Percentiles rank a stretch among this genome's conserved stretches.
Conservation (phyloP, 2,797 vertebrate species). For the Rhinogobio ventralis region DNA sequence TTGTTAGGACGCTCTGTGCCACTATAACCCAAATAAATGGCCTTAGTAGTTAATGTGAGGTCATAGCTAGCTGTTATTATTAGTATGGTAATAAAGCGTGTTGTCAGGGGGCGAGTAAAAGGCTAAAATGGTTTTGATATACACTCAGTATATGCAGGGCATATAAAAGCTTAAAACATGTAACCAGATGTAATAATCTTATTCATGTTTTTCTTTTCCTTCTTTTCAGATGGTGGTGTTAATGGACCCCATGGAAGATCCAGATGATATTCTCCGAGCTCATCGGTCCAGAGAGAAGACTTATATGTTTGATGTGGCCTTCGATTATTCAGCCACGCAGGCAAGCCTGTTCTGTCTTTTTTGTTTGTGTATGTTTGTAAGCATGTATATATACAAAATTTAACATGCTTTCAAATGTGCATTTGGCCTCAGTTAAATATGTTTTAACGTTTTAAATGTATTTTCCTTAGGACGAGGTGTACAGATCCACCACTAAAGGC, state of each 20-base stretch:
- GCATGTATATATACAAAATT: not conserved
- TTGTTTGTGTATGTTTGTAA: not conserved
- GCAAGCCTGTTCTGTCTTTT: slow-evolving; percentile 59
- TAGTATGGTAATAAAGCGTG: not conserved
- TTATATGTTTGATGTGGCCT: slow-evolving; percentile 89
- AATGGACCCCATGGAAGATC: slow-evolving; percentile 91
- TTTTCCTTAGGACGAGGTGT: slow-evolving; percentile 87
- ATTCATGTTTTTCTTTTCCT: not conserved
- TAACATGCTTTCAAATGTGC: not conserved
- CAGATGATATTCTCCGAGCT: slow-evolving; percentile 85
- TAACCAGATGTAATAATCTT: not conserved
- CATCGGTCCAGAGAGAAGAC: slow-evolving; percentile 91
- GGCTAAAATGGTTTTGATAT: not conserved
- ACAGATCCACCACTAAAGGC: slow-evolving; percentile 87
- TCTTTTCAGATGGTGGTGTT: slow-evolving; percentile 87
- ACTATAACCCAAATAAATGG: not conserved
- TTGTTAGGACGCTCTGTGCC: not conserved
- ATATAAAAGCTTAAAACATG: slow-evolving; percentile 13
- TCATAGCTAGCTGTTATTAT: not conserved
- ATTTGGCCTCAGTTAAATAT: not conserved
- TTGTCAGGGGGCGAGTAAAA: not conserved
- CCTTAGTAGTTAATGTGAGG: not conserved
- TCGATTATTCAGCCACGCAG: slow-evolving; percentile 90
- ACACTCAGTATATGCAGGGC: not conserved
- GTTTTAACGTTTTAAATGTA: not conserved